Evolutionary conservation across 1,140 invertebrate species (phyloP), one percentile per base, ranked within the genome.

Genomic region (Mizuhopecten yessoensis): DNA sequence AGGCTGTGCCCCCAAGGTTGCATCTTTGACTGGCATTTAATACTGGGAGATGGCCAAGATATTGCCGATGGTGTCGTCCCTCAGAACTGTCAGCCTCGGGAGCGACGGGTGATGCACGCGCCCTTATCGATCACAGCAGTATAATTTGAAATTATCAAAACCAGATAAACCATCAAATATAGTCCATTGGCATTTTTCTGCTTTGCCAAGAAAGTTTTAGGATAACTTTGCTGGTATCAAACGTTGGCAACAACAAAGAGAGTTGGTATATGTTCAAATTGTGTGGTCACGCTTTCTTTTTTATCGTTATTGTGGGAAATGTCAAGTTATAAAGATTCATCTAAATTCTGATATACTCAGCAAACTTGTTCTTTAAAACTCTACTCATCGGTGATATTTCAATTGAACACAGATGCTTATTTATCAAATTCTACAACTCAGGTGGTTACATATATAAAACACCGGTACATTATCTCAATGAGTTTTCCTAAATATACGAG

Each of bases 11-110:
- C 42, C 57, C 57, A 75, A 75, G 57, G 57, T 75, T 75, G 57
- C 5, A 75, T 75, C 42, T 75, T 75, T 75, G 57, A 75, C 57
- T 75, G 57, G n/a, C 57, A 75, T 75, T 29, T 75, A 75, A 75
- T 75, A 75, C n/a, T 75, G 29, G 17, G 57, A 29, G 57, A 75
- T 75, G 57, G n/a, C 11, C 23, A 75, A 5, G 57, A 75, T n/a
- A 75, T 29, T 5, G 57, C 57, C 57, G 23, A 7, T 29, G n/a
- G n/a, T n/a, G n/a, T 75, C 57, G n/a, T 45, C 57, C 57, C 57
- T 75, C 57, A 75, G n/a, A 75, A 29, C 57, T 75, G n/a, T 75
- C 57, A 75, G 57, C 23, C 57, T 29, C 57, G 1, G 23, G n/a
- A n/a, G 57, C 42, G 42, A 45, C 42, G 42, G 42, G 42, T 45